Evolutionary conservation across 23 tunicate species (phyloP).

Genomic region (Halocynthia roretzi): DNA sequence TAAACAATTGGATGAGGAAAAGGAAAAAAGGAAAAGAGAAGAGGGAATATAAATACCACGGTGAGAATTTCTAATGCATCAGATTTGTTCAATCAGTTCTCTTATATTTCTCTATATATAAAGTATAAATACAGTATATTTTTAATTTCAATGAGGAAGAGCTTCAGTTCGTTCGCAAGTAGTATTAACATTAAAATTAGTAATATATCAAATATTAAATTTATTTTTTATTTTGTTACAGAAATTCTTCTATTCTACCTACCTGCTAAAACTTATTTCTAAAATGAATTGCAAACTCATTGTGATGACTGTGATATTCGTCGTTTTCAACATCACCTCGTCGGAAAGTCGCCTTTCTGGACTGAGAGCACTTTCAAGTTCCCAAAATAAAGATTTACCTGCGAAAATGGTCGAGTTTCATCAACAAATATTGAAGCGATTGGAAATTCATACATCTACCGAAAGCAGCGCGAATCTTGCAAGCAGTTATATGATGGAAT

Average conservation of each 20-base stretch:
- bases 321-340: neutral
- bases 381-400: neutral
- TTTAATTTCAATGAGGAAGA: no score
- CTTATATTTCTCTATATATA: no score
- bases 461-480: neutral
- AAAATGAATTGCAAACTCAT: neutral
- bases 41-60: constrained; percentile 2
- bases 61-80: constrained; percentile 2
- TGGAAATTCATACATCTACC: neutral
- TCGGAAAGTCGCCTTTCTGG: no score
- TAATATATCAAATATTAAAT: neutral
- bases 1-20: constrained; percentile 12
- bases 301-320: neutral
- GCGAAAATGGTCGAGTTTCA: constrained; percentile 1
- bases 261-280: no score
- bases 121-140: no score
- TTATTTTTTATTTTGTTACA: neutral
- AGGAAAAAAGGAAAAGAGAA: constrained; percentile 10
- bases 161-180: no score
- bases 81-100: neutral
- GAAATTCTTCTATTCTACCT: neutral
- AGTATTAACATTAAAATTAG: neutral
- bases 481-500: constrained; percentile 3
- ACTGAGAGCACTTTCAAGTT: no score
- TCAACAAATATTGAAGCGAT: neutral